These are phyloP conservation scores for Cotesia typhae DNA, from an alignment of 1,140 invertebrate species.

Conservation along the genomic window DNA sequence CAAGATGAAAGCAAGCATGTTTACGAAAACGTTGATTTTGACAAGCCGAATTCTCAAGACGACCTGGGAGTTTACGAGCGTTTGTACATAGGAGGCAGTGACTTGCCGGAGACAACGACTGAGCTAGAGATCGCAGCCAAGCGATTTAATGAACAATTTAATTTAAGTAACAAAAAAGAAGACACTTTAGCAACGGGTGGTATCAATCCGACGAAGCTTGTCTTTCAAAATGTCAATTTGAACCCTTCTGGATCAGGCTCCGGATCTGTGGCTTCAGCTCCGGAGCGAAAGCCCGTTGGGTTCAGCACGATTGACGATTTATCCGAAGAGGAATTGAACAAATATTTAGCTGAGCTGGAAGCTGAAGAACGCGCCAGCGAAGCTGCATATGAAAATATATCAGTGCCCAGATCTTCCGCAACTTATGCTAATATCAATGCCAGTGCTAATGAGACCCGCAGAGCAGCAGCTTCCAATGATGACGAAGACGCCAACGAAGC, in stretches of 20 bases:
- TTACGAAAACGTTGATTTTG: slow-evolving; percentile 55
- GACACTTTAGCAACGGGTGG: background rate
- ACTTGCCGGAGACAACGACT: slow-evolving; percentile 49
- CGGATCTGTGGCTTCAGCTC: slow-evolving; percentile 8
- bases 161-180: slow-evolving; percentile 23
- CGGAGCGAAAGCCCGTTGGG: slow-evolving; percentile 40
- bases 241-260: slow-evolving; percentile 25
- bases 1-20: slow-evolving; percentile 45
- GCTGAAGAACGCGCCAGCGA: slow-evolving; percentile 57
- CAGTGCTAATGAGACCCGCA: background rate
- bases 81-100: slow-evolving; percentile 48
- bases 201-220: slow-evolving; percentile 45
- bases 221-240: slow-evolving; percentile 49
- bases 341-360: slow-evolving; percentile 69
- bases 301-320: slow-evolving; percentile 60
- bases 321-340: slow-evolving; percentile 69
- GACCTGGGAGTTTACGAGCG: slow-evolving; percentile 46
- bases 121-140: slow-evolving; percentile 51
- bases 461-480: slow-evolving; percentile 35
- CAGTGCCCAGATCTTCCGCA: slow-evolving; percentile 24
- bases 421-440: slow-evolving; percentile 7
- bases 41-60: slow-evolving; percentile 17
- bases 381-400: slow-evolving; percentile 48
- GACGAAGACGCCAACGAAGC: slow-evolving; percentile 58
- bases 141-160: slow-evolving; percentile 48